Conservation (phyloP, 1,140 invertebrate genomes). For the Neodiprion lecontei region DNA sequence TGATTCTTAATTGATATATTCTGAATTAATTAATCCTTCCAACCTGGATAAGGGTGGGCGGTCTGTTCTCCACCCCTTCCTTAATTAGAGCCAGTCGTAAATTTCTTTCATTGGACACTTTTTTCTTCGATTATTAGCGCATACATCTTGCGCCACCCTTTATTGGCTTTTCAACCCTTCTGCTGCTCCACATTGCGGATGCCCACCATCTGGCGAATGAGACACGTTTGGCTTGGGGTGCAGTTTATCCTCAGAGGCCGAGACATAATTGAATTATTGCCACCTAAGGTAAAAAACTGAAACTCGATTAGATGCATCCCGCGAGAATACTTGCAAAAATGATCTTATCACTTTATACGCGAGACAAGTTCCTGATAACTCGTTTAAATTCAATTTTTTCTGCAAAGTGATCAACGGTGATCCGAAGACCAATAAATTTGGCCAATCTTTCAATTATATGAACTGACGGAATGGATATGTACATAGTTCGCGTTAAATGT, state of each 20-base stretch:
- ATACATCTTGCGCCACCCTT: constrained; percentile 57
- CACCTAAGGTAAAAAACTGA: neutral
- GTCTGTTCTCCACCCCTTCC: constrained; percentile 40
- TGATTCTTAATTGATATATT: constrained; percentile 65
- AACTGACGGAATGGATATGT: too few relatives aligned
- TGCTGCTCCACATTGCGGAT: constrained; percentile 34
- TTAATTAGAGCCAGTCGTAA: constrained; percentile 61
- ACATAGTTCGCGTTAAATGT: neutral
- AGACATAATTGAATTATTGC: neutral
- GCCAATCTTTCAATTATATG: too few relatives aligned
- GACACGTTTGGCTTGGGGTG: neutral
- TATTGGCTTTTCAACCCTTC: constrained; percentile 52
- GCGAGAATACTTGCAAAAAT: too few relatives aligned
- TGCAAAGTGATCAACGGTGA: too few relatives aligned
- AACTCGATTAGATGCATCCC: neutral
- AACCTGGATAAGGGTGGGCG: neutral
- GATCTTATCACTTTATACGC: too few relatives aligned
- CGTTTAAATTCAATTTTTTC: too few relatives aligned
- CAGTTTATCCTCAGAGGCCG: neutral
- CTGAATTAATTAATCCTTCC: constrained; percentile 63
- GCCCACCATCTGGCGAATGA: constrained; percentile 50
- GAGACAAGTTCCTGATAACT: too few relatives aligned
- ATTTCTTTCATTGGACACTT: constrained; percentile 62
- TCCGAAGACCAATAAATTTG: too few relatives aligned
- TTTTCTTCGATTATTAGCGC: constrained; percentile 63